These are phyloP conservation scores for Myopa tessellatipennis DNA, from an alignment of 2,888 invertebrate genomes.

Conservation along the genomic window DNA sequence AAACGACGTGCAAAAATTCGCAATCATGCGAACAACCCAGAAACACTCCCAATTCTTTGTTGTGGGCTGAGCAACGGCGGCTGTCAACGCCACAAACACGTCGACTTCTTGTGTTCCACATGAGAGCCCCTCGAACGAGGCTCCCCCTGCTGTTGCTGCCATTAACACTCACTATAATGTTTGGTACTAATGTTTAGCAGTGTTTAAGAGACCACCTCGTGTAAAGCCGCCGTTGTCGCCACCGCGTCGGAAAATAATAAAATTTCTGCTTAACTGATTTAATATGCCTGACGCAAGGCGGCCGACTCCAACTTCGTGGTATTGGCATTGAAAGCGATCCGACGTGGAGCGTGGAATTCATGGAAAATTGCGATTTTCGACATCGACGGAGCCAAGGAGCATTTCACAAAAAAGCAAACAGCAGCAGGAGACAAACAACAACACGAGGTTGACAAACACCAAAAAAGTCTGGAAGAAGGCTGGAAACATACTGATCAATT, in stretches of 20 bases:
- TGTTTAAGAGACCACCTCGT: constrained; percentile 22
- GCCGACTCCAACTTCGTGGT: constrained; percentile 23
- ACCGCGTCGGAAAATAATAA: constrained; percentile 9
- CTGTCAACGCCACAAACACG: neutral
- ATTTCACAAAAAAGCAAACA: neutral
- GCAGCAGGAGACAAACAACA: neutral
- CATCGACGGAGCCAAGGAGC: neutral
- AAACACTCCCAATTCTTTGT: constrained; percentile 27
- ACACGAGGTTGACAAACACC: neutral
- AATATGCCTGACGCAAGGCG: constrained; percentile 41
- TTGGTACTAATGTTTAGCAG: neutral
- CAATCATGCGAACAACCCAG: neutral
- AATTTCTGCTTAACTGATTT: constrained; percentile 45
- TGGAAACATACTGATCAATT: neutral
- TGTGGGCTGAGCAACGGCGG: neutral
- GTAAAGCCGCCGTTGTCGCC: neutral
- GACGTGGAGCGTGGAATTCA: constrained; percentile 24
- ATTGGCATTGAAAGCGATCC: constrained; percentile 41
- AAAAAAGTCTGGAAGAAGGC: neutral
- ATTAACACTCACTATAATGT: no score
- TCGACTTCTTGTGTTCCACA: neutral
- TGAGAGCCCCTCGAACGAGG: neutral
- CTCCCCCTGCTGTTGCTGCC: no score
- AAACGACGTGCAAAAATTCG: constrained; percentile 29
- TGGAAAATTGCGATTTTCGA: constrained; percentile 24